Evolutionary conservation across 23 tunicate species (phyloP), one percentile per base, ranked within the genome.

Genomic region (Oikopleura albicans): DNA sequence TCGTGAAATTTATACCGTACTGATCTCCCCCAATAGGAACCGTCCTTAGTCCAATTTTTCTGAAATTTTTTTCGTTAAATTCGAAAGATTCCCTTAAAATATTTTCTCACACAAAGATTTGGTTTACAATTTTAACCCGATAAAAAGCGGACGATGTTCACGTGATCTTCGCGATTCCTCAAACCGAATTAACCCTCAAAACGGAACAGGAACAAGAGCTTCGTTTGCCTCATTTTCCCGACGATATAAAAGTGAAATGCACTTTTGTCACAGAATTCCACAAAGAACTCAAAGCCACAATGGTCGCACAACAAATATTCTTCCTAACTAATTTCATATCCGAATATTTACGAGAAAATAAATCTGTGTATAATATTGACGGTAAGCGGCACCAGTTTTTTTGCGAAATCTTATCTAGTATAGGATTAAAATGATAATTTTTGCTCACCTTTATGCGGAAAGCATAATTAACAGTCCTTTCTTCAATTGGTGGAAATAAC

Each of bases 121-220:
- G n/a, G n/a, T n/a, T n/a, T n/a, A n/a, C n/a, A n/a, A n/a, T n/a
- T n/a, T n/a, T n/a, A n/a, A n/a, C n/a, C n/a, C n/a, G n/a, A n/a
- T n/a, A n/a, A n/a, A n/a, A n/a, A n/a, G n/a, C n/a, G n/a, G 59
- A 49, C 8, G 22, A 49, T 22, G 59, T 49, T 39, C 92, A 92
- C 39, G 87, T 93, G 41, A 93, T 93, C 75, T 89, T 89, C 40
- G 95, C 91, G 66, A 86, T 93, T 27, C 98, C 98, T 0, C 90
- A 90, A 85, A 84, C 90, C 0, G 94, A 93, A 71, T 83, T 93
- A 35, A 93, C 90, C 40, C 88, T 90, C 84, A 93, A 88, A 84
- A 88, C 91, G 16, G 91, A 88, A 57, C 98, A 93, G 85, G 88
- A 87, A 75, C 95, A 90, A 75, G 91, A 87, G 40, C 91, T 91